Percentiles rank a stretch among this genome's conserved stretches.
These are phyloP conservation scores for Dromaius novaehollandiae DNA, from an alignment of 2,113 vertebrate species.

Conservation along the genomic window DNA sequence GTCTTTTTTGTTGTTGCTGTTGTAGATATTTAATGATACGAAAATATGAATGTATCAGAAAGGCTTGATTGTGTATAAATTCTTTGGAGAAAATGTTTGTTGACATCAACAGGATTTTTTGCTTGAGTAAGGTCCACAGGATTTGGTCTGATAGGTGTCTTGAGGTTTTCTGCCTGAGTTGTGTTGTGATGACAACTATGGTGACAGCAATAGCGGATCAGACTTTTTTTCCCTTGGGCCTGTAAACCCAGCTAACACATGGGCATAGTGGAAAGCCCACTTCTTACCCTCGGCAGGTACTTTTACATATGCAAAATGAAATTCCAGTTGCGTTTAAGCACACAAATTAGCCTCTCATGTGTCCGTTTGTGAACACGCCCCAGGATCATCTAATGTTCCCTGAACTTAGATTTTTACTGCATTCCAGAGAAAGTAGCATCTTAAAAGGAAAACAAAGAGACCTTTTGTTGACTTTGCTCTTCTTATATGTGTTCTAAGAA, in stretches of 20 bases:
- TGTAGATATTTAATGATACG: neutral
- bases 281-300: neutral
- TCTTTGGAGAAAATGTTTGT: conserved; percentile 43
- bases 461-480: conserved; percentile 49
- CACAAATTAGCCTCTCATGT: conserved; percentile 9
- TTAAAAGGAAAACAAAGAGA: conserved; percentile 44
- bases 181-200: conserved; percentile 20
- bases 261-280: neutral
- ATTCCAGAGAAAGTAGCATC: neutral
- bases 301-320: conserved; percentile 34
- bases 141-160: conserved; percentile 44
- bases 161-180: conserved; percentile 52
- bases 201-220: neutral
- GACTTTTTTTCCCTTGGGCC: neutral
- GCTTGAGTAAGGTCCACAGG: conserved; percentile 33
- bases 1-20: neutral
- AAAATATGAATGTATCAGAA: conserved; percentile 9
- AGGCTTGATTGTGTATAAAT: neutral
- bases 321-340: neutral
- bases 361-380: neutral
- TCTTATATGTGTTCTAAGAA: conserved; percentile 25
- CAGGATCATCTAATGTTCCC: neutral
- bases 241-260: neutral
- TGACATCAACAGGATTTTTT: conserved; percentile 58
- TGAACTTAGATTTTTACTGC: neutral